Percentiles rank a stretch among this genome's conserved stretches.
Conservation (phyloP, 2,888 invertebrate genomes). For the Hirtodrosophila trivittata region DNA sequence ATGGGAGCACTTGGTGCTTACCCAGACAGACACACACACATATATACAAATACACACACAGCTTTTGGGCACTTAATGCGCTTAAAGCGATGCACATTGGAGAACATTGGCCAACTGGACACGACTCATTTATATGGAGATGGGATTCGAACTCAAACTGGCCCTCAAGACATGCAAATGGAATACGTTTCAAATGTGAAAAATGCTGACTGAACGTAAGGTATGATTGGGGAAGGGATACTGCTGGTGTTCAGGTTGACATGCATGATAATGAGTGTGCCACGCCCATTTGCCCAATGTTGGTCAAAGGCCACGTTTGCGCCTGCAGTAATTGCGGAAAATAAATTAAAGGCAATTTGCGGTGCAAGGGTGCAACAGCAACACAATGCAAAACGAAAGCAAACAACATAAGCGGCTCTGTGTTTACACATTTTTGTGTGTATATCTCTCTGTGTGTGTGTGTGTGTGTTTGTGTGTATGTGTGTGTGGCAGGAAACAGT, state of each 20-base stretch:
- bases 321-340: constrained; percentile 68
- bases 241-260: constrained; percentile 15
- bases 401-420: constrained; percentile 63
- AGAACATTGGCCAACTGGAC: not conserved
- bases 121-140: constrained; percentile 63
- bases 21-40: not conserved
- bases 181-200: constrained; percentile 56
- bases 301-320: constrained; percentile 18
- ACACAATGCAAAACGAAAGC: constrained; percentile 55
- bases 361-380: constrained; percentile 46
- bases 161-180: constrained; percentile 65
- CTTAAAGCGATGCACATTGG: constrained; percentile 54
- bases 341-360: constrained; percentile 73
- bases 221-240: not conserved
- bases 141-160: constrained; percentile 39
- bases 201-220: constrained; percentile 46
- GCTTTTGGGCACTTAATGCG: constrained; percentile 54
- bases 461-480: constrained; percentile 16
- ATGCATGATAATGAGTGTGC: constrained; percentile 63
- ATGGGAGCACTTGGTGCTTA: constrained; percentile 14
- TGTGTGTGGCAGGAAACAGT: constrained; percentile 44
- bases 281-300: constrained; percentile 30
- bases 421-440: constrained; percentile 1
- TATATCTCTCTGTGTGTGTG: constrained; percentile 20
- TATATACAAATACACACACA: too few relatives aligned